Base-by-base conservation (phyloP, 2,888 invertebrate species). In the Macrosiphum euphorbiae region DNA sequence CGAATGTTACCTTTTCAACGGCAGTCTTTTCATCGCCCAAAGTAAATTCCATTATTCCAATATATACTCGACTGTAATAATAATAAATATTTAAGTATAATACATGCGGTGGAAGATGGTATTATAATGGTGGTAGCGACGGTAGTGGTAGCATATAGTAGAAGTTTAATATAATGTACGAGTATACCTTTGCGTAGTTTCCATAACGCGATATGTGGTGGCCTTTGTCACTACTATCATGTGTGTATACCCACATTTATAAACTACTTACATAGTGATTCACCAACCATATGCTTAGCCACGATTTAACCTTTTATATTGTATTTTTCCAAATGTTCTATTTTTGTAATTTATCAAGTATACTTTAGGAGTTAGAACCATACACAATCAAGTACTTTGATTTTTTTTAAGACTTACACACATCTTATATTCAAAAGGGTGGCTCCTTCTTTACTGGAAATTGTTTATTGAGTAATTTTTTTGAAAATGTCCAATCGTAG, bases 1-100 rank as follows among this genome's bases (percentile, higher is more conserved):
- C 78, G 89, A 26, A 92, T 92, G 84, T 89, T 55, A 78, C 92
- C 84, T 92, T 84, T 92, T 88, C 88, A 92, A 28, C 67, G 26
- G 44, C n/a, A 28, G 55, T 61, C 91, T 87, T 92, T 92, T 92
- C 92, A 87, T 47, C 11, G 88, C 1, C 28, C n/a, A 52, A 92
- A 88, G 78, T 78, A 92, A 92, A 88, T 92, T 92, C 84, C 89
- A 84, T 89, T 58, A 58, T 52, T 52, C 55, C 55, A 24, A 55
- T 55, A 44, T 44, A 78, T n/a, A 55, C 55, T 92, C 78, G 52
- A 28, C 52, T 24, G 47, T 67, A 78, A 35, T 78, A 78, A 61
- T 67, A 78, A 35, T 78, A 78, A 78, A 78, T 78, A 35, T 35
- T 35, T 35, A 78, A 20, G 78, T 67, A 67, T 67, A 67, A n/a